phyloP scores from a whole-genome alignment of 2,113 vertebrate species.

The Carassius gibelio region DNA sequence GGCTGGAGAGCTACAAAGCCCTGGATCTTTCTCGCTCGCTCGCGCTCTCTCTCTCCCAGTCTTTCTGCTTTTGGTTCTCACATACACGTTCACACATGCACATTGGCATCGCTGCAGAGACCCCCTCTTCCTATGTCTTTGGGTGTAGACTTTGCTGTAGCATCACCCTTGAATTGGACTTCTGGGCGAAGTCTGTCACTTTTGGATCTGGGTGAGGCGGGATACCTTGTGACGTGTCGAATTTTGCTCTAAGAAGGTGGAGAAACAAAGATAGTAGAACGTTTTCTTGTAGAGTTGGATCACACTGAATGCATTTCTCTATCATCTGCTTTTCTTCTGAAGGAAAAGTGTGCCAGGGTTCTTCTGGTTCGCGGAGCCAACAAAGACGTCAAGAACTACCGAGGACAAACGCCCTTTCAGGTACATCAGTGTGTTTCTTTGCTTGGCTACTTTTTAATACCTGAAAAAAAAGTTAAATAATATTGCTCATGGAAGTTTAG shows the following conservation, averaged over 20 bases:
- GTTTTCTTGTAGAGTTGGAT: not conserved
- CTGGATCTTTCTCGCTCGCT: conserved; percentile 42
- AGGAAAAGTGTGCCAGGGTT: conserved; percentile 87
- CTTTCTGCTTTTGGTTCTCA: conserved; percentile 32
- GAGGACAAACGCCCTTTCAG: conserved; percentile 88
- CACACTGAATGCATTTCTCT: conserved; percentile 21
- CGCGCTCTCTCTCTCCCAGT: conserved; percentile 24
- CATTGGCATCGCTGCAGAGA: conserved; percentile 39
- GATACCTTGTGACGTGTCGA: not conserved
- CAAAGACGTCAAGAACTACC: conserved; percentile 86
- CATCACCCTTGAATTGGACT: conserved; percentile 36
- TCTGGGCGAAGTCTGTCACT: conserved; percentile 39
- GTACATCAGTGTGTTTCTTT: conserved; percentile 60
- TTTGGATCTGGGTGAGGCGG: conserved; percentile 40
- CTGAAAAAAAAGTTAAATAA: not conserved
- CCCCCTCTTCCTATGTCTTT: conserved; percentile 45
- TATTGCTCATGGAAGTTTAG: not conserved
- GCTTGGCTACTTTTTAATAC: not conserved
- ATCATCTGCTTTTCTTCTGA: conserved; percentile 48
- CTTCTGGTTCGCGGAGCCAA: conserved; percentile 82
- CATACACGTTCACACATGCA: conserved; percentile 48
- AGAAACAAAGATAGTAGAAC: not conserved
- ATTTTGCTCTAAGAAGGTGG: not conserved
- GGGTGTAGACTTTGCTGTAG: conserved; percentile 50
- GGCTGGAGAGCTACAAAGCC: conserved; percentile 57